A percentile compares a stretch with the other conserved stretches of the same genome.
Evolutionary conservation across 1,140 invertebrate genomes (phyloP).

Genomic region (Andricus grossulariae): DNA sequence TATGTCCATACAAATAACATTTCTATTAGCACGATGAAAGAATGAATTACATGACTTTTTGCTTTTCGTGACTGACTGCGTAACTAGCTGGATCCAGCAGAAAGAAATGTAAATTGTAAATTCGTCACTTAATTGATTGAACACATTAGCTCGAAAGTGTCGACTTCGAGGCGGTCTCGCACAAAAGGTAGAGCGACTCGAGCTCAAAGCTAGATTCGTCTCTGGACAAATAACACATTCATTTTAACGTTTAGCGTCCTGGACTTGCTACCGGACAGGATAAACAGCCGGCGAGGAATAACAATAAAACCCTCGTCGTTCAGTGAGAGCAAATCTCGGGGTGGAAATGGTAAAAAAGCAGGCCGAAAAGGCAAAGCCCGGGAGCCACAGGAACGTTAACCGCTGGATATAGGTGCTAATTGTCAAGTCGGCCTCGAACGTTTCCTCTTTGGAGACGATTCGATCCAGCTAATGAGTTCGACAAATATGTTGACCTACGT

Average conservation of each 20-base stretch:
- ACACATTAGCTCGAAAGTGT: slow-evolving; percentile 16
- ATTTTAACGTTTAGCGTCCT: slow-evolving; percentile 41
- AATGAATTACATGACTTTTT: neutral
- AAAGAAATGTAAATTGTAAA: neutral
- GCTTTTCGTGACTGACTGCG: neutral
- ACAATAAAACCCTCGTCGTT: slow-evolving; percentile 32
- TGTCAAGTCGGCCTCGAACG: slow-evolving; percentile 45
- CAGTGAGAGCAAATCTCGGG: neutral
- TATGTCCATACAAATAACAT: no score
- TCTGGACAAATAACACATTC: slow-evolving; percentile 52
- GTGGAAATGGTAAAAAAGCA: slow-evolving; percentile 34
- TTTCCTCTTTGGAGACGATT: slow-evolving; percentile 49
- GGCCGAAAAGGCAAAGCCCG: slow-evolving; percentile 52
- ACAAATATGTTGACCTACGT: slow-evolving; percentile 50
- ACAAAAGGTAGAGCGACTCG: slow-evolving; percentile 32
- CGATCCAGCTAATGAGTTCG: slow-evolving; percentile 55
- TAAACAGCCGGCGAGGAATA: slow-evolving; percentile 47
- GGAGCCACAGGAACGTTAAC: slow-evolving; percentile 53
- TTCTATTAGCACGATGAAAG: no score
- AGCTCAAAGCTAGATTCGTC: slow-evolving; percentile 37
- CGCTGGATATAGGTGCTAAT: slow-evolving; percentile 59
- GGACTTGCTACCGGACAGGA: slow-evolving; percentile 52
- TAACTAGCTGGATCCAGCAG: neutral
- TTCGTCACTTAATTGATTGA: neutral
- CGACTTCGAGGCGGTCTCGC: slow-evolving; percentile 3